Evolutionary conservation across 2,113 vertebrate species (phyloP).

Genomic region (Indri indri): DNA sequence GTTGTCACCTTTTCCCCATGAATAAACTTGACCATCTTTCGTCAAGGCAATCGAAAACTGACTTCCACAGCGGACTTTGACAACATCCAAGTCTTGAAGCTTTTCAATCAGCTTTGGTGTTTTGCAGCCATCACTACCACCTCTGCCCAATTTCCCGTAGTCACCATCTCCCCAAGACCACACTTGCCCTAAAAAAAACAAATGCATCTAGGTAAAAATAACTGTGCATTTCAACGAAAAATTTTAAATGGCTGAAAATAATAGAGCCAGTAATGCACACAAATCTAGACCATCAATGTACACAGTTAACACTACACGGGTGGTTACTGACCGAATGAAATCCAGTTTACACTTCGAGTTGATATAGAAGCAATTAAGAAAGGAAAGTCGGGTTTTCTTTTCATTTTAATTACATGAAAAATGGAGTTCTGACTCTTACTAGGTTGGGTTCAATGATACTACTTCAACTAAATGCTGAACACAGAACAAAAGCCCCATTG

Average conservation of each 20-base stretch:
- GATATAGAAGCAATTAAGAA: background rate
- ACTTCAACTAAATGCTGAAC: background rate
- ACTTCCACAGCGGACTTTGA: slow-evolving; percentile 96
- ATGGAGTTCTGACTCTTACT: background rate
- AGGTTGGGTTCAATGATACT: background rate
- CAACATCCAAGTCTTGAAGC: slow-evolving; percentile 94
- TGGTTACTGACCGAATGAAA: background rate
- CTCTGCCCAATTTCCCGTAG: slow-evolving; percentile 96
- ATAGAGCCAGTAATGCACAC: background rate
- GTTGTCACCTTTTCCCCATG: slow-evolving; percentile 99
- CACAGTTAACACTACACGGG: background rate
- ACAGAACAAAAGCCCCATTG: background rate
- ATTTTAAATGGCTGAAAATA: background rate
- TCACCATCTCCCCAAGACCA: slow-evolving; percentile 99
- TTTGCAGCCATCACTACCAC: slow-evolving; percentile 98
- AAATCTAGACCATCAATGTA: background rate
- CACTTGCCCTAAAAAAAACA: slow-evolving; percentile 90
- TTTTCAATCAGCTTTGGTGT: slow-evolving; percentile 97
- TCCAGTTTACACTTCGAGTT: background rate
- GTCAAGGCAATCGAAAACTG: slow-evolving; percentile 97
- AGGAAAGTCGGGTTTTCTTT: background rate
- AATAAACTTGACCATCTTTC: slow-evolving; percentile 97
- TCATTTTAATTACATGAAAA: background rate
- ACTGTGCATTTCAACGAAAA: background rate
- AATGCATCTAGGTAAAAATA: background rate